Base-by-base conservation (phyloP, 2,113 vertebrate species). In the Hirundichthys speculiger region DNA sequence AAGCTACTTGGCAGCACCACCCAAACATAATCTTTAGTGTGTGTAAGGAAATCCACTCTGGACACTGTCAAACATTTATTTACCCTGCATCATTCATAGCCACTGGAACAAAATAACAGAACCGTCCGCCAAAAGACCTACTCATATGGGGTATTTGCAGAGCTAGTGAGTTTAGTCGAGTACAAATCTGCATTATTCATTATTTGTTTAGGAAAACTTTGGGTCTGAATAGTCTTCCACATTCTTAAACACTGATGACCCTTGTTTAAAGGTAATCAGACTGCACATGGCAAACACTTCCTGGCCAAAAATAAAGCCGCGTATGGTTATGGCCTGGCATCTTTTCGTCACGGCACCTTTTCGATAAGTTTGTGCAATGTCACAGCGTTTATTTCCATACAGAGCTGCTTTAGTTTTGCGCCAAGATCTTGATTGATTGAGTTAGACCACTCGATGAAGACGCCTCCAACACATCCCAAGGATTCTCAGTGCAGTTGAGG, bases 151-250 rank as follows among this genome's bases (percentile, higher is more conserved):
- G 54, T 79, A 61, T 71, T 71, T 58, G 49, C 51, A 19, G 27
- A 30, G 45, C 19, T 51, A 34, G 30, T 16, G 27, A 70, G 57
- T 82, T 73, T 67, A 79, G 18, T 85, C 80, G 69, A 40, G 21
- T 61, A 63, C 70, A 85, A 87, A 83, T 79, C 71, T 48, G 51
- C 54, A 24, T 48, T 63, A 72, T 79, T 83, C 80, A 70, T 76
- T 67, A 76, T 80, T 60, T 68, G 65, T 80, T 61, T 42, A 24
- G 62, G 67, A 42, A 63, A 56, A 52, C 19, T 46, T 50, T 42
- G 57, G 67, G 56, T 30, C 2, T 45, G 66, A 64, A 34, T 34
- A 10, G 30, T 34, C 30, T 19, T n/a, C 18, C n/a, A 46, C 25
- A 49, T 65, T 56, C 42, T 75, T 50, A 16, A 53, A 78, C 51